Percentiles rank a stretch among this genome's conserved stretches.
Conservation (phyloP, 2,888 invertebrate species). For the Pandemis heparana region DNA sequence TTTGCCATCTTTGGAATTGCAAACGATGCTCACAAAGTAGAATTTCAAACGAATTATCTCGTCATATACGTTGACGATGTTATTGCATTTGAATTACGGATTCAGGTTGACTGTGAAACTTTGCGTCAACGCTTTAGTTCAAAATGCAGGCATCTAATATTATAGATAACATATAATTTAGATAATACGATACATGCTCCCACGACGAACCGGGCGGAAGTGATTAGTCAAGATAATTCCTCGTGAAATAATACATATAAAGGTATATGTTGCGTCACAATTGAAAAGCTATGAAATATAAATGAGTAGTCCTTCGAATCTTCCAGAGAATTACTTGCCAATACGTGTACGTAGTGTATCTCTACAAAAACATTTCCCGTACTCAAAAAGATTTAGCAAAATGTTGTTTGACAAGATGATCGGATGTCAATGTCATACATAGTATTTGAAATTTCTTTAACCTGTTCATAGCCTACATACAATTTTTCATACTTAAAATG, state of each 20-base stretch:
- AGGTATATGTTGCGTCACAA: conserved; percentile 5
- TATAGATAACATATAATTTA: conserved; percentile 27
- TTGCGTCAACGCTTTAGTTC: neutral
- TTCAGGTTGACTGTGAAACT: neutral
- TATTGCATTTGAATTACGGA: neutral
- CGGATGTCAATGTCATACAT: too few relatives aligned
- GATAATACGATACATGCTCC: conserved; percentile 35
- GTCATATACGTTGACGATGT: neutral
- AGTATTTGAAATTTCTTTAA: too few relatives aligned
- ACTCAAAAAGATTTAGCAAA: too few relatives aligned
- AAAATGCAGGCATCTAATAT: neutral
- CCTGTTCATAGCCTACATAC: too few relatives aligned
- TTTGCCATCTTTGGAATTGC: neutral
- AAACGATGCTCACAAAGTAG: neutral
- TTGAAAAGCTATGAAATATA: neutral
- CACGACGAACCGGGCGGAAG: conserved; percentile 29
- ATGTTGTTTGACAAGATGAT: too few relatives aligned
- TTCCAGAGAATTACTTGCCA: neutral
- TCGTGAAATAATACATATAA: conserved; percentile 29
- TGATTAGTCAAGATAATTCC: conserved; percentile 38
- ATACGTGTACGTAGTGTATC: too few relatives aligned
- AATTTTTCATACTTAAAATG: too few relatives aligned
- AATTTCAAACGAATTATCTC: neutral
- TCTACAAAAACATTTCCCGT: too few relatives aligned
- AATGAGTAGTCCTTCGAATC: neutral